These are phyloP conservation scores for Eutolmus rufibarbis DNA, from an alignment of 2,888 invertebrate species.

Conservation along the genomic window DNA sequence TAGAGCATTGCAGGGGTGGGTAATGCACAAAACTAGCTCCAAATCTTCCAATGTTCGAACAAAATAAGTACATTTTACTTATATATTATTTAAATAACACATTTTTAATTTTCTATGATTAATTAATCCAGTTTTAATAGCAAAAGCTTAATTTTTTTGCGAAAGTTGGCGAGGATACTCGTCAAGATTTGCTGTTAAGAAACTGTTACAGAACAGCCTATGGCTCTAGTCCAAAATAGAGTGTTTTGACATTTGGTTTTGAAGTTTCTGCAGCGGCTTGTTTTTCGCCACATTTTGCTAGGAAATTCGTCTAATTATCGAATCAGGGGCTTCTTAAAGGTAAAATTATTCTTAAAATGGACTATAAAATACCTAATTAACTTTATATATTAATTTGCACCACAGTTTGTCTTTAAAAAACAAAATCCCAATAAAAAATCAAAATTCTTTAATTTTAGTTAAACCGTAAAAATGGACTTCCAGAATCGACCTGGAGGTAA, in stretches of 20 bases:
- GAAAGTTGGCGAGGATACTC: neutral
- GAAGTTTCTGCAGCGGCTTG: neutral
- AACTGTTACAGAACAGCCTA: neutral
- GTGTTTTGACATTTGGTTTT: neutral
- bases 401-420: too few species aligned
- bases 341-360: neutral
- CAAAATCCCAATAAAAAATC: neutral
- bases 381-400: neutral
- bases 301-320: neutral
- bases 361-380: neutral
- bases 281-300: neutral
- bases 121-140: neutral
- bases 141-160: neutral
- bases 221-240: neutral
- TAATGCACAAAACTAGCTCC: neutral
- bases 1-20: neutral
- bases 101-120: neutral
- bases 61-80: neutral
- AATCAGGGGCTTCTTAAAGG: neutral
- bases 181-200: neutral
- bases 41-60: neutral
- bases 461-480: slow-evolving; percentile 83
- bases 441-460: neutral
- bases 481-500: slow-evolving; percentile 99
- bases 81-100: neutral